Evolutionary conservation across 2,888 invertebrate species (phyloP), one percentile per base, ranked within the genome.

Genomic region (Phrixothrix hirtus): DNA sequence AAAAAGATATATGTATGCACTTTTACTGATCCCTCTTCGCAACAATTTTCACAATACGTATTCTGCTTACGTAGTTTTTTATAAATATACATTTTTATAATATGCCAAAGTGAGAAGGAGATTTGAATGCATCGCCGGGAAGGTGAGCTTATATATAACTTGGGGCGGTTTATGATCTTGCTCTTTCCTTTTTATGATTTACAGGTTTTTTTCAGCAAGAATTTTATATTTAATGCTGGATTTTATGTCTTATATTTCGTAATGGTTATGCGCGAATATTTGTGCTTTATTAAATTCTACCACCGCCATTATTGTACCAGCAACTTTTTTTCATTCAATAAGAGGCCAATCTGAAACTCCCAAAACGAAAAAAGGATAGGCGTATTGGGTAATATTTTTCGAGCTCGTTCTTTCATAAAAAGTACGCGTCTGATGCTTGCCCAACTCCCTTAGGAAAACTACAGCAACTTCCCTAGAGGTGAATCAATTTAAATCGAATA

Each of bases 1-100:
- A 60, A 60, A 57, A 59, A 58, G 60, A 60, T 60, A 52, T 58
- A 60, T 60, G 57, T 58, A 53, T 50, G 54, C 55, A 55, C 49
- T 58, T 51, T 37, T 41, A 35, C 43, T 42, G 48, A 55, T 55
- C 41, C 43, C 36, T 50, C 35, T 26, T 36, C 27, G 17, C 34
- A 42, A 38, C 41, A 42, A 47, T 54, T 48, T 45, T 34, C 35
- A 17, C 30, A 10, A 7, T 27, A 42, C 38, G 37, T 42, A 39
- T 32, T 11, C 46, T 27, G 9, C 29, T 43, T 37, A 30, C 49
- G 37, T 32, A 32, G 21, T 38, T 27, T 36, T 12, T 7, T 21
- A 36, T 25, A 41, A 26, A 36, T 26, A 25, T 15, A 32, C 29
- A 36, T 17, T 46, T 39, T 15, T 29, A n/a, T 14, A 27, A 51